Percentiles rank a stretch among this genome's conserved stretches.
Conservation (phyloP, 1,140 invertebrate genomes). For the Hylyphantes graminicola region DNA sequence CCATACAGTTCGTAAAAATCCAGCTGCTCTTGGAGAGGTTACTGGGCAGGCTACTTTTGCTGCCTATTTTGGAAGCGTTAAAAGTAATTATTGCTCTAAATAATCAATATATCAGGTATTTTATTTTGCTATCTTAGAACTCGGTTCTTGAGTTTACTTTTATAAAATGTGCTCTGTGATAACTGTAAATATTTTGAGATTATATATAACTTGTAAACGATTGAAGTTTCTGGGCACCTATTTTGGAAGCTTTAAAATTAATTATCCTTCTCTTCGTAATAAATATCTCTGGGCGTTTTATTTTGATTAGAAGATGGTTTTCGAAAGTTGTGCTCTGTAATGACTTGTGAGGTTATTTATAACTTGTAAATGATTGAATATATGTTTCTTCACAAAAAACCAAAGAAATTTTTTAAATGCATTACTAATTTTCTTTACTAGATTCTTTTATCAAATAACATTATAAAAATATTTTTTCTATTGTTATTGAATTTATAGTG, state of each 20-base stretch:
- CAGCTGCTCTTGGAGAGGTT: constrained; percentile 71
- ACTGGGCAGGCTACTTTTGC: constrained; percentile 73
- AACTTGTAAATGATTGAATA: not conserved
- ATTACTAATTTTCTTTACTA: not conserved
- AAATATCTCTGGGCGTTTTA: not conserved
- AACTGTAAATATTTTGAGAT: not conserved
- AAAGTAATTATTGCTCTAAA: constrained; percentile 62
- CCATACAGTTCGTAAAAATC: constrained; percentile 72
- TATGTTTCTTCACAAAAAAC: not conserved
- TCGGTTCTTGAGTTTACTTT: constrained; percentile 55
- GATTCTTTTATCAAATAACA: no score
- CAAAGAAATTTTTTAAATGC: not conserved
- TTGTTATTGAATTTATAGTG: not conserved
- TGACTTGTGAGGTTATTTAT: not conserved
- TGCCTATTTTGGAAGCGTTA: constrained; percentile 72
- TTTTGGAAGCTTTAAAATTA: constrained; percentile 69
- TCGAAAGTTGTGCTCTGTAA: constrained; percentile 38
- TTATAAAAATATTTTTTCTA: not conserved
- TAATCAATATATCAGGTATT: constrained; percentile 1
- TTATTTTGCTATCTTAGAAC: constrained; percentile 7
- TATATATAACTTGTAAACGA: not conserved
- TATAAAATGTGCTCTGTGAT: not conserved
- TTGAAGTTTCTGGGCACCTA: constrained; percentile 73
- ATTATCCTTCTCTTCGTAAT: not conserved
- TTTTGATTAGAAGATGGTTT: constrained; percentile 47